Conservation (phyloP, 2,113 vertebrate species). For the Caracal caracal region DNA sequence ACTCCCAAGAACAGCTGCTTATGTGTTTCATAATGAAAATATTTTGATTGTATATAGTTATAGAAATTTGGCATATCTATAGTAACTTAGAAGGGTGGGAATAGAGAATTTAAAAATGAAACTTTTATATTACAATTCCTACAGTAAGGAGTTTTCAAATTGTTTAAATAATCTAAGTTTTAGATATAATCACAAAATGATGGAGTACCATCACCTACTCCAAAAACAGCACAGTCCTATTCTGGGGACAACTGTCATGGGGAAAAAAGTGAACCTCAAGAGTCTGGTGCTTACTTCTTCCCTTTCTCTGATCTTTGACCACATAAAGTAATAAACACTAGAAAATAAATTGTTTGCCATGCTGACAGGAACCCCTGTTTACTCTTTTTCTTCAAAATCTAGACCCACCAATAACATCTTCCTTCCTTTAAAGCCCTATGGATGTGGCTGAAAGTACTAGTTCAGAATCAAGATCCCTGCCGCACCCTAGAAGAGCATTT, state of each 20-base stretch:
- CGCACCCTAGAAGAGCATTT: background rate
- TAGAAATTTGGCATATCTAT: background rate
- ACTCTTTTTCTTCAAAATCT: background rate
- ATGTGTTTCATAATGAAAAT: conserved; percentile 23
- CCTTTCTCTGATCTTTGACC: background rate
- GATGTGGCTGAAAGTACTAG: background rate
- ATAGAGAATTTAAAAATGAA: conserved; percentile 14
- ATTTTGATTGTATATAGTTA: background rate
- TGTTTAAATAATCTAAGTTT: conserved; percentile 1
- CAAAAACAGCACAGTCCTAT: background rate
- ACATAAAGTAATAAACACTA: background rate
- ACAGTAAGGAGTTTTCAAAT: background rate
- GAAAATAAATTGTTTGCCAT: background rate
- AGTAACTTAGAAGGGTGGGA: background rate
- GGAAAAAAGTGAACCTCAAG: background rate
- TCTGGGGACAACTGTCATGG: background rate
- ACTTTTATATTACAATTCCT: background rate
- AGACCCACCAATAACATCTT: background rate
- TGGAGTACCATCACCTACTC: background rate
- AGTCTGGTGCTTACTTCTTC: background rate
- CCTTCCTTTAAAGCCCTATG: background rate
- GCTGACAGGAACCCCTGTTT: background rate
- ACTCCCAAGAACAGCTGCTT: background rate
- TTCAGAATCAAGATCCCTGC: background rate
- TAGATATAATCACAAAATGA: background rate